Evolutionary conservation across 2,113 vertebrate genomes (phyloP), one percentile per base, ranked within the genome.

Genomic region (Zosterops japonicus): DNA sequence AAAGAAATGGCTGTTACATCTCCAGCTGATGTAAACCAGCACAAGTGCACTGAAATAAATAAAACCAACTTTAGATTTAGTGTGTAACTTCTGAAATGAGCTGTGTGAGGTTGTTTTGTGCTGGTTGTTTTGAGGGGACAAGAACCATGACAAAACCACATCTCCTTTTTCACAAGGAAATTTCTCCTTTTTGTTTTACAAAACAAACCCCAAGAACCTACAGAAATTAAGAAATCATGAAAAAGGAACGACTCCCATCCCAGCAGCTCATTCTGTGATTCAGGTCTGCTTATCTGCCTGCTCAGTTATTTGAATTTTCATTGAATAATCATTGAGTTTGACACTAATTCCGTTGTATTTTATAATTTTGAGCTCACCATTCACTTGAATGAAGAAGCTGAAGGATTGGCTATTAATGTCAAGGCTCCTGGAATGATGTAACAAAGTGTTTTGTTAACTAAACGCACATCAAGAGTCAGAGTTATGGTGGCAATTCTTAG

Each of bases 301-400:
- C 67, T 92, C 41, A 14, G 9, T 53, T 67, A 77, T 18, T 63
- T 67, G 31, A 39, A 29, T 72, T 94, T 82, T 67, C 47, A 59
- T 10, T 75, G 36, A 79, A 68, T 59, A 47, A 78, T 44, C 36
- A 53, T 33, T 85, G 49, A 25, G 8, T 12, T 25, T n/a, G 35
- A 50, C 49, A 59, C 19, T 0, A 0, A 16, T 79, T 50, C 46
- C 5, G 6, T 5, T 0, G 0, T 35, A 36, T 79, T 87, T 90
- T 50, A 52, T 59, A 67, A 64, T 50, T 88, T 8, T 39, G 52
- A 55, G 42, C 16, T 88, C 52, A 42, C 28, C 23, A 60, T 75
- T 82, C 57, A 36, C 49, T 68, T 35, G 39, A 71, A 67, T 21
- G 42, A 87, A 87, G 81, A 27, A 82, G 35, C 12, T 85, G 84